Percentiles rank a stretch among this genome's conserved stretches.
Evolutionary conservation across 2,113 vertebrate species (phyloP).

Genomic region (Poecile atricapillus): DNA sequence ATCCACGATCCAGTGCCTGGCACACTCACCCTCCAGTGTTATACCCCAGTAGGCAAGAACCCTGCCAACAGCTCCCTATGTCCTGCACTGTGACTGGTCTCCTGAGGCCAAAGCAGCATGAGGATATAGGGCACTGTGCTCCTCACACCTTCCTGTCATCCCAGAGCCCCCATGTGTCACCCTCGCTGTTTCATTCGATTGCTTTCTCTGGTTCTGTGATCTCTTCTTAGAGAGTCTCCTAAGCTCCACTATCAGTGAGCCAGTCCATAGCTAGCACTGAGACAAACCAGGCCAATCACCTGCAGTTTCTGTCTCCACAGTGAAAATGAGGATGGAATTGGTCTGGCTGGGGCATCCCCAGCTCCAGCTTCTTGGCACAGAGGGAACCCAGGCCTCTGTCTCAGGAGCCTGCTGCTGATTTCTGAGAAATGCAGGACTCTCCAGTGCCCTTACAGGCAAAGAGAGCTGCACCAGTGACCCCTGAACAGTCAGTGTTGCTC

Average conservation of each 20-base stretch:
- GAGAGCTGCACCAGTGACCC: background rate
- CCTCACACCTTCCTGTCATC: rapidly evolving
- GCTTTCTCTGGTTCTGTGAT: background rate
- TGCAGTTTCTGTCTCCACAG: background rate
- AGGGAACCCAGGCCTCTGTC: background rate
- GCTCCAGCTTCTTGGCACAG: background rate
- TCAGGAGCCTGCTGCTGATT: background rate
- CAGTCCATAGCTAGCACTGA: background rate
- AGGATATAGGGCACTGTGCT: background rate
- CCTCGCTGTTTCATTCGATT: rapidly evolving
- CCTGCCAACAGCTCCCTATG: background rate
- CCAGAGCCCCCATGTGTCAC: background rate
- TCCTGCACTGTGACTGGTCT: background rate
- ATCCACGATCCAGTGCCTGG: rapidly evolving
- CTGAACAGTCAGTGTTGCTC: background rate
- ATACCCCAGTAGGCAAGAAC: background rate
- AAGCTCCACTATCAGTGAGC: background rate
- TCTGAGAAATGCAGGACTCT: background rate
- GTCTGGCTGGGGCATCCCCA: background rate
- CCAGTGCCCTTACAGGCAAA: background rate
- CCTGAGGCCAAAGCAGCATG: background rate
- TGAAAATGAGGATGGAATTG: background rate
- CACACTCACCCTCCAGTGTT: background rate
- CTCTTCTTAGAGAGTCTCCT: background rate
- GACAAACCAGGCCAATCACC: background rate